Evolutionary conservation across 2,113 vertebrate genomes (phyloP).

Genomic region (Talpa occidentalis): DNA sequence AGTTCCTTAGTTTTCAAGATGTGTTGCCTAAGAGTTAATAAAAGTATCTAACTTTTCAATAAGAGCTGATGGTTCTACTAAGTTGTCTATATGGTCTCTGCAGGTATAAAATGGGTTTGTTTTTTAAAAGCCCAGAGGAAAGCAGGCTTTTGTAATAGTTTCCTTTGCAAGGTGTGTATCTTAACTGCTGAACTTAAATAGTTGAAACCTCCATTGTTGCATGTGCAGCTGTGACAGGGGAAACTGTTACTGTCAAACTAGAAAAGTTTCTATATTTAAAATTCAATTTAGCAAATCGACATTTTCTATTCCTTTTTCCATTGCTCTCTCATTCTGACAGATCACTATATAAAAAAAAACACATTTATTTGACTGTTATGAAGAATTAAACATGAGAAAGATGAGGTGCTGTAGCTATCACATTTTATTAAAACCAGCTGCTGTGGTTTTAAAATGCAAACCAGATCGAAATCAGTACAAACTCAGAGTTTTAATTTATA

Average conservation of each 20-base stretch:
- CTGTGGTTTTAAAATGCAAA: slow-evolving; percentile 64
- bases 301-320: slow-evolving; percentile 66
- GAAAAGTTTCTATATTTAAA: slow-evolving; percentile 62
- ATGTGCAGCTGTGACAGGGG: slow-evolving; percentile 22
- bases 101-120: background rate
- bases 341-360: slow-evolving; percentile 28
- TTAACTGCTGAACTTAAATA: background rate
- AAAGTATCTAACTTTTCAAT: background rate
- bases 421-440: slow-evolving; percentile 65
- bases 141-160: background rate
- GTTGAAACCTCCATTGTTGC: background rate
- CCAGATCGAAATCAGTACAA: slow-evolving; percentile 53
- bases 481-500: background rate
- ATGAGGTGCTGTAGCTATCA: slow-evolving; percentile 37
- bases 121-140: slow-evolving; percentile 11
- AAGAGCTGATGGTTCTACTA: background rate
- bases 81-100: background rate
- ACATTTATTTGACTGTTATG: slow-evolving; percentile 52
- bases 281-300: slow-evolving; percentile 51
- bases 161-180: background rate
- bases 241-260: background rate
- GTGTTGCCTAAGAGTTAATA: background rate
- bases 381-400: slow-evolving; percentile 65
- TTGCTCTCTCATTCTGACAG: slow-evolving; percentile 37
- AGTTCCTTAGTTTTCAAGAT: slow-evolving; percentile 20